phyloP scores from a whole-genome alignment of 2,113 vertebrate genomes.

The Porphyrio hochstetteri region DNA sequence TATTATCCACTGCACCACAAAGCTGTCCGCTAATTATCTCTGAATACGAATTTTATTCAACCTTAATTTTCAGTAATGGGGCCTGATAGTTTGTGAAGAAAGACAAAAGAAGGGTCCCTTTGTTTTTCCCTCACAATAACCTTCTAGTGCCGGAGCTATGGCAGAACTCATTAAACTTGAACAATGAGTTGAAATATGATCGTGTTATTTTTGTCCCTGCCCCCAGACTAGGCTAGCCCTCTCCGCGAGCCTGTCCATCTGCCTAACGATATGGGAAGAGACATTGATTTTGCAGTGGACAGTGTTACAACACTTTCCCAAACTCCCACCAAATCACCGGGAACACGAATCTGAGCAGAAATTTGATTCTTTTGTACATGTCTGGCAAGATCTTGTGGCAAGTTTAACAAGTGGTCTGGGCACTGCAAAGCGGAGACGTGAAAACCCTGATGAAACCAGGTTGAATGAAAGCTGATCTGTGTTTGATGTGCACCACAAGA shows the following conservation, averaged over 20 bases:
- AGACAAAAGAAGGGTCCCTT: constrained; percentile 63
- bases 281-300: background rate
- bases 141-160: constrained; percentile 18
- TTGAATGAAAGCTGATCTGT: background rate
- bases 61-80: constrained; percentile 89
- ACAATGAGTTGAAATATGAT: constrained; percentile 45
- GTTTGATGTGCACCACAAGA: background rate
- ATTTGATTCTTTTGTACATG: background rate
- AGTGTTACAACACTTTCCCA: background rate
- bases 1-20: constrained; percentile 69
- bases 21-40: constrained; percentile 85
- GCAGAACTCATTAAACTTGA: constrained; percentile 57
- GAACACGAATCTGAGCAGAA: background rate
- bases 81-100: constrained; percentile 81
- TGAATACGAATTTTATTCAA: constrained; percentile 89
- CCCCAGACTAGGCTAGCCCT: background rate
- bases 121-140: constrained; percentile 50
- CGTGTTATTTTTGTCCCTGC: constrained; percentile 22
- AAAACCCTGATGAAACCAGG: background rate
- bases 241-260: constrained; percentile 28
- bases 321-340: background rate
- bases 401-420: background rate
- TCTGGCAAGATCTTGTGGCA: background rate
- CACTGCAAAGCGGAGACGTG: background rate
- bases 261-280: background rate